These are phyloP conservation scores for Sarcophaga subvicina DNA, from an alignment of 2,888 invertebrate genomes.

Conservation along the genomic window DNA sequence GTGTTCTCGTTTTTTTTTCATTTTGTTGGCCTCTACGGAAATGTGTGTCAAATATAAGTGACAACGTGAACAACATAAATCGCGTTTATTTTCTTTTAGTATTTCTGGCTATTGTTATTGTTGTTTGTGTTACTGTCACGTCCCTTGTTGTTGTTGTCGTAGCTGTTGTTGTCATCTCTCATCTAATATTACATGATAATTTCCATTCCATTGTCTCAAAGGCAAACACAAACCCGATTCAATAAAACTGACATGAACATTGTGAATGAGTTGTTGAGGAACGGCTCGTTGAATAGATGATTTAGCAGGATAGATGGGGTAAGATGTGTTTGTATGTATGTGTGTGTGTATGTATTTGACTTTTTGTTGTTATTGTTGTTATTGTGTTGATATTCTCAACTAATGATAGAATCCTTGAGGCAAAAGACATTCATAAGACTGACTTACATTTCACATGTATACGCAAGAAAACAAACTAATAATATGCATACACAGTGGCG, in stretches of 20 bases:
- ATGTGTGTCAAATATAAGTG: constrained; percentile 28
- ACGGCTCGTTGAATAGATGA: too few species aligned
- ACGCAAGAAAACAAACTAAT: neutral
- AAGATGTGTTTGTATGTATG: neutral
- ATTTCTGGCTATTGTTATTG: neutral
- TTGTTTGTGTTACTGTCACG: neutral
- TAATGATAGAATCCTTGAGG: constrained; percentile 14
- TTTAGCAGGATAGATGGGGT: too few species aligned
- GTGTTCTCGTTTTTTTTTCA: neutral
- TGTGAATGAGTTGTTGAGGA: neutral
- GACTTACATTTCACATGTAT: neutral
- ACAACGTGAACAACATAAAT: constrained; percentile 13
- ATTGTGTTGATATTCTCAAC: constrained; percentile 16
- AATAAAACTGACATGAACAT: constrained; percentile 30
- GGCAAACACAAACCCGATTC: constrained; percentile 11
- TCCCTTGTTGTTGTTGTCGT: too few species aligned
- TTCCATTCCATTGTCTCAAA: constrained; percentile 55
- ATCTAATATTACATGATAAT: constrained; percentile 56
- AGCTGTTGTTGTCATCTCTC: constrained; percentile 9
- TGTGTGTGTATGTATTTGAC: neutral
- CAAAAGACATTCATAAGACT: constrained; percentile 11
- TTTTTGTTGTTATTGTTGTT: constrained; percentile 8
- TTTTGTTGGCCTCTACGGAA: constrained; percentile 2
- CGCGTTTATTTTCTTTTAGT: neutral
- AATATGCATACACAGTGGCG: neutral